phyloP scores from a whole-genome alignment of 2,113 vertebrate genomes.

The Motacilla tschutschensis region DNA sequence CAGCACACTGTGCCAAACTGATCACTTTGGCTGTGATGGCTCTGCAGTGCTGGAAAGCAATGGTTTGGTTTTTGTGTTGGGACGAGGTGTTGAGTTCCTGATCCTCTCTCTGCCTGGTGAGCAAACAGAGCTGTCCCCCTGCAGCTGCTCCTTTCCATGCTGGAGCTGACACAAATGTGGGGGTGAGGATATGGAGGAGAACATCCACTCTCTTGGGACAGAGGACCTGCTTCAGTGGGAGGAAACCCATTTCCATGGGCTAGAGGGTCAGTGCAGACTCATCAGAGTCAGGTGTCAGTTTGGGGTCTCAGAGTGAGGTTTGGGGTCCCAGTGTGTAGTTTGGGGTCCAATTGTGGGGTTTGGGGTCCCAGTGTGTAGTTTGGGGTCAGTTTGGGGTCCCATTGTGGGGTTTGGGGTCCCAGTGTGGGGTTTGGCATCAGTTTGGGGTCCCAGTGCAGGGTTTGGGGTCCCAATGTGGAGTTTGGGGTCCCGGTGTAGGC shows the following conservation, averaged over 20 bases:
- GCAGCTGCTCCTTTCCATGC: neutral
- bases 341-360: too few species aligned
- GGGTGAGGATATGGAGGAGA: neutral
- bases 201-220: neutral
- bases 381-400: too few species aligned
- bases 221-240: neutral
- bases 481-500: too few species aligned
- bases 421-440: too few species aligned
- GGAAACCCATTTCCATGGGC: neutral
- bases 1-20: neutral
- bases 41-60: neutral
- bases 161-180: neutral
- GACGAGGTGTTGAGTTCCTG: neutral
- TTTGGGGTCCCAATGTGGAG: too few species aligned
- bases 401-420: too few species aligned
- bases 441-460: too few species aligned
- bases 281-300: neutral
- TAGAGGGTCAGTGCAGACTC: neutral
- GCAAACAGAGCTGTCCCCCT: neutral
- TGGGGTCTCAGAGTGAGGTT: too few species aligned
- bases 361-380: too few species aligned
- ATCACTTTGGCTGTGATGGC: rapidly evolving
- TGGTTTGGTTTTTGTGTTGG: neutral
- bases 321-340: too few species aligned
- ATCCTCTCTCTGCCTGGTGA: neutral